Base-by-base conservation (phyloP, 2,888 invertebrate genomes). In the Epinotia bilunana region DNA sequence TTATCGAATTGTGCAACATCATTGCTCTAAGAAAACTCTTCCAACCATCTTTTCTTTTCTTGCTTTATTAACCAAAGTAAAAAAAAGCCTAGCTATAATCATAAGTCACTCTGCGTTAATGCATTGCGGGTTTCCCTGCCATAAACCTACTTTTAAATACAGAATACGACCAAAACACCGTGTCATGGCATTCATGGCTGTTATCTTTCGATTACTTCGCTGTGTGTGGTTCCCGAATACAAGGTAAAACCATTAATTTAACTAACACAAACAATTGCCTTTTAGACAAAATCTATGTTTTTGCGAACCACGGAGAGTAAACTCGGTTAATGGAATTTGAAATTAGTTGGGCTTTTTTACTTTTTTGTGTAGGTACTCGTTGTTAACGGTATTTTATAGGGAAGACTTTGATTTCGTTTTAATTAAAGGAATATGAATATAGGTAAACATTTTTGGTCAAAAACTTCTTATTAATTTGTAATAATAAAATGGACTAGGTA, bases 221-320 rank as follows among this genome's bases (percentile, higher is more conserved):
- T 58, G 68, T 43, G 43, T 64, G 64, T 68, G 58, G 57, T 57
- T 39, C 57, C 20, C 58, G 57, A 33, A 46, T 68, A 58, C 68
- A 58, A 68, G 68, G 68, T 58, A 68, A 67, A 67, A 58, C 43
- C 68, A 68, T 68, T 68, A 43, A 43, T 68, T 58, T 68, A 43
- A 16, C 68, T 16, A n/a, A 43, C 58, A 68, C 43, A 68, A 68
- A 68, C 68, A 58, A 68, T 58, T 43, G 55, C 20, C 23, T 46
- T 68, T 58, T 58, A 58, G n/a, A 20, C 43, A 43, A 68, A 55
- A 39, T 57, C 67, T 18, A 18, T 39, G 67, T 57, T 55, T 55
- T 18, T 57, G 18, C 13, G 16, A 7, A n/a, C n/a, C 39, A 39
- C 53, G 16, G 55, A 9, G 65, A 28, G 55, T n/a, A 61, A 61